A percentile compares a stretch with the other conserved stretches of the same genome.
Evolutionary conservation across 1,140 invertebrate species (phyloP).

Genomic region (Drosophila bipectinata): DNA sequence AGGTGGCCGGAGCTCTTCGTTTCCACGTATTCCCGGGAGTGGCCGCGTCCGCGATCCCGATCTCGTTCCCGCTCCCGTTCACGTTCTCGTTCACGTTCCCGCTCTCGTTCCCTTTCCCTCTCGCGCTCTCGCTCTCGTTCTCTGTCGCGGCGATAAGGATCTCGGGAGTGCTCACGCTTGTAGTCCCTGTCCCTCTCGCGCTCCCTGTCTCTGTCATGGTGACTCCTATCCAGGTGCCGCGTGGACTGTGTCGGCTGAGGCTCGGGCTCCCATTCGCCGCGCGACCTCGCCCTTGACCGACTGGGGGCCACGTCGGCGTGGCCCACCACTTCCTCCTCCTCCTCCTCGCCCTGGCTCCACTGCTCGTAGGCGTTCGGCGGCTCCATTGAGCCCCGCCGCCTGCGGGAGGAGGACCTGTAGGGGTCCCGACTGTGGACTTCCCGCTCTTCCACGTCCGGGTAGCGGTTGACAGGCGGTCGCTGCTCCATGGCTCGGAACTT

Average conservation of each 20-base stretch:
- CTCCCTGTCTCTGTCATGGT: conserved; percentile 35
- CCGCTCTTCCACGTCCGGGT: conserved; percentile 84
- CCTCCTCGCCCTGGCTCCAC: conserved; percentile 75
- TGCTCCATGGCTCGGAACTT: conserved; percentile 91
- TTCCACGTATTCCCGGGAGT: conserved; percentile 63
- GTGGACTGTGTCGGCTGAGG: conserved; percentile 19
- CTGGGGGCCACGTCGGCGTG: conserved; percentile 23
- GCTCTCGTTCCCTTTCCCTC: background rate
- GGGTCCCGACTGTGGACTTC: conserved; percentile 36
- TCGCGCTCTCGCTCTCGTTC: conserved; percentile 43
- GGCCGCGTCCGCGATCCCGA: conserved; percentile 39
- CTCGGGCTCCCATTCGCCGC: conserved; percentile 69
- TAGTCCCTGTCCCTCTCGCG: conserved; percentile 45
- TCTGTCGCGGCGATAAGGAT: conserved; percentile 57
- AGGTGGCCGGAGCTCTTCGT: conserved; percentile 42
- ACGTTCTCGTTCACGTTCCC: background rate
- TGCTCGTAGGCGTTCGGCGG: conserved; percentile 62
- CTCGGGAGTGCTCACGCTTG: conserved; percentile 52
- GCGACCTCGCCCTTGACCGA: conserved; percentile 71
- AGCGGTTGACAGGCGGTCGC: conserved; percentile 86
- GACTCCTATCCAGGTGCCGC: conserved; percentile 17
- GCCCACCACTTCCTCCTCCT: conserved; percentile 15
- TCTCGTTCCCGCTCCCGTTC: background rate
- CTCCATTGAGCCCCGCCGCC: conserved; percentile 64
- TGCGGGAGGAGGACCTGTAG: conserved; percentile 59